Conservation (phyloP, 2,888 invertebrate species). For the Theretra japonica region DNA sequence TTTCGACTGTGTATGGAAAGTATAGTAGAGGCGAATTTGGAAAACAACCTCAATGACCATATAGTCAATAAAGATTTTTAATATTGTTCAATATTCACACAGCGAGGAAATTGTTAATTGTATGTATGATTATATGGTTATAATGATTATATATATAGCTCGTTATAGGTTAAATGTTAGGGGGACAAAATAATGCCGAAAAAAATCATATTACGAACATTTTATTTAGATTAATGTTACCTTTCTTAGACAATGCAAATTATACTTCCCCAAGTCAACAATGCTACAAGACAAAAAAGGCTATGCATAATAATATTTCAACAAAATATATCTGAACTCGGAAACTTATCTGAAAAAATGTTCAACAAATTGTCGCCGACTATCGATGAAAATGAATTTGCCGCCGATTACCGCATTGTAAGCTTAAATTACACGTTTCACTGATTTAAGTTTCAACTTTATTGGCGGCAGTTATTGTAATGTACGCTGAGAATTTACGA, state of each 20-base stretch:
- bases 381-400: constrained; percentile 20
- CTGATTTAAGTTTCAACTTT: constrained; percentile 26
- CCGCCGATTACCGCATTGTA: constrained; percentile 21
- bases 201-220: too few species aligned
- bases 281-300: too few species aligned
- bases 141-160: not conserved
- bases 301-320: not conserved
- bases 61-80: too few species aligned
- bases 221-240: too few species aligned
- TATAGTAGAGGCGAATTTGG: too few species aligned
- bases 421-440: constrained; percentile 23
- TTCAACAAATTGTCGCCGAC: not conserved
- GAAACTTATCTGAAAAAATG: not conserved
- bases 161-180: too few species aligned
- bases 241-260: not conserved
- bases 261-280: too few species aligned
- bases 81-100: not conserved
- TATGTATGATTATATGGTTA: too few species aligned
- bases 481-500: constrained; percentile 20
- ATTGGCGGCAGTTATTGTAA: constrained; percentile 23
- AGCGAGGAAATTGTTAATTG: too few species aligned
- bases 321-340: not conserved
- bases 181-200: too few species aligned
- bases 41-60: too few species aligned
- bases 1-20: too few species aligned